These are phyloP conservation scores for Leptatherina wallacei DNA, from an alignment of 2,797 vertebrate genomes.

Conservation along the genomic window DNA sequence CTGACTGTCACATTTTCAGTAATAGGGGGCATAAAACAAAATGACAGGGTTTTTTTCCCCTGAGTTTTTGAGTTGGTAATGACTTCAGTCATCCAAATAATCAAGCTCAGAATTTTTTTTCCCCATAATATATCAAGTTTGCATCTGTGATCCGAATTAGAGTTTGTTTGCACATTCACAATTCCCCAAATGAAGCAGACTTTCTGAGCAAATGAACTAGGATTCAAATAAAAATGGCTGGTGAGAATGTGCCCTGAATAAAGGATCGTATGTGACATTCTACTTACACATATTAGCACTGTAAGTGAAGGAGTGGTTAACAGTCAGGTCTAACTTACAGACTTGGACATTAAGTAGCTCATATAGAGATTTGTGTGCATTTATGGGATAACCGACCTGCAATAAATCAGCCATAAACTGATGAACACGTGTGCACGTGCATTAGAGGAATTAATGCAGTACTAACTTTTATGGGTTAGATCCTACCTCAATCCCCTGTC, in stretches of 20 bases:
- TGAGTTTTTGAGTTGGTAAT: too few relatives aligned
- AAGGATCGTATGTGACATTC: background rate
- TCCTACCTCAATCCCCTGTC: constrained; percentile 35
- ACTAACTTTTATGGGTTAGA: constrained; percentile 66
- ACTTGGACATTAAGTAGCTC: constrained; percentile 54
- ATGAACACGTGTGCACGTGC: constrained; percentile 13
- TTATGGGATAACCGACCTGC: constrained; percentile 67
- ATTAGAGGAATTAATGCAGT: constrained; percentile 35
- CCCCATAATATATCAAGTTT: too few relatives aligned
- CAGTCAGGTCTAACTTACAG: constrained; percentile 23
- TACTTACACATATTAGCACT: constrained; percentile 13
- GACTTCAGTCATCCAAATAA: too few relatives aligned
- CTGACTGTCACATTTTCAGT: too few relatives aligned
- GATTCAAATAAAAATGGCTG: too few relatives aligned
- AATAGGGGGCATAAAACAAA: too few relatives aligned
- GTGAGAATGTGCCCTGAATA: background rate
- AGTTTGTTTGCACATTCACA: too few relatives aligned
- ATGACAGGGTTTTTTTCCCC: too few relatives aligned
- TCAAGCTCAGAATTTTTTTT: too few relatives aligned
- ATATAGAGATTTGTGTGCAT: constrained; percentile 67
- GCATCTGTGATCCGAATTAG: too few relatives aligned
- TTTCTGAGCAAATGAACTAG: too few relatives aligned
- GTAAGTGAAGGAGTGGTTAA: constrained; percentile 10
- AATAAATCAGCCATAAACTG: constrained; percentile 66
- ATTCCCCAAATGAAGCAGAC: too few relatives aligned